Base-by-base conservation (phyloP, 2,888 invertebrate genomes). In the Euzophera pinguis region DNA sequence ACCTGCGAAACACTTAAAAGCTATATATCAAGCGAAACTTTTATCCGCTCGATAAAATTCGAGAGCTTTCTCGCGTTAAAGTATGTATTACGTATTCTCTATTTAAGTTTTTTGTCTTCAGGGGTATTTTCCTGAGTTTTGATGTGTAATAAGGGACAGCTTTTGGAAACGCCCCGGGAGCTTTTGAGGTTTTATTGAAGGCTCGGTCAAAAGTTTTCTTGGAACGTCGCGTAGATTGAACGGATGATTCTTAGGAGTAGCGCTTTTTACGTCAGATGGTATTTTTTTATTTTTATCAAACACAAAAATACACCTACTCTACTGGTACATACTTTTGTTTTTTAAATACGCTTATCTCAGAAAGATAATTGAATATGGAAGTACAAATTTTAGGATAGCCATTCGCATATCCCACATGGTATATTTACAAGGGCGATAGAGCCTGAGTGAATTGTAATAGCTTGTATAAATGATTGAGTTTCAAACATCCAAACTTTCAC, bases 141-240 rank as follows among this genome's bases (percentile, higher is more conserved):
- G 58, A 62, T 59, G 60, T 57, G 60, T 62, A 62, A 62, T 62
- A 60, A 60, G 58, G 61, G 61, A 59, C 53, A 49, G 55, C 58
- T 58, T 52, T 57, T 56, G 56, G 52, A 53, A 50, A 56, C 52
- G 53, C 57, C 57, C 41, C 54, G 53, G 52, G 56, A 55, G 56
- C 57, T 60, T 60, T 57, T 53, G 55, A 52, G 56, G 58, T 57
- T 59, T 60, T 60, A 56, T 55, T 55, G 54, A 47, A 54, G 49
- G 37, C 47, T 39, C 45, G 47, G 49, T 45, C 47, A 56, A 57
- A 58, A 57, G 54, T 62, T 58, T 56, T 14, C 32, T 27, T 22
- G 22, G 12, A 35, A 16, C 47, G 34, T 27, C 47, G 47, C 17
- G 38, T 14, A 16, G 32, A 32, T 45, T 45, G 45, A 3, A 22